Percentiles rank a stretch among this genome's conserved stretches.
phyloP scores from a whole-genome alignment of 2,797 vertebrate species.

The Alosa sapidissima region DNA sequence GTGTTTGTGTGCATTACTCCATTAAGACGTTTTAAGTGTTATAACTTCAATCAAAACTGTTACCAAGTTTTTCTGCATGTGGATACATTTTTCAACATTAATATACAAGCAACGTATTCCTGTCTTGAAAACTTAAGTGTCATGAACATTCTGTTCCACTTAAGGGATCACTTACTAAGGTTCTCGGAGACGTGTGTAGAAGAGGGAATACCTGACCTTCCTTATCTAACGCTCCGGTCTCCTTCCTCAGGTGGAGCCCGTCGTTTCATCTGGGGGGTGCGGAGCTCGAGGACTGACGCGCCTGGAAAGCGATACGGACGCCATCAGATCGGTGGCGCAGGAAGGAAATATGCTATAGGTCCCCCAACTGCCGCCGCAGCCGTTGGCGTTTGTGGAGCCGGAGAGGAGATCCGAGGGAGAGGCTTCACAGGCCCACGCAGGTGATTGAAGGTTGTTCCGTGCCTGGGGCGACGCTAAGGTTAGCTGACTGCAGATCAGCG shows the following conservation, averaged over 20 bases:
- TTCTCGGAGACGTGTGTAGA: background rate
- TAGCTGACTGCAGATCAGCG: background rate
- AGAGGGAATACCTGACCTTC: conserved; percentile 14
- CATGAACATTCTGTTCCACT: conserved; percentile 20
- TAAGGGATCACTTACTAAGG: background rate
- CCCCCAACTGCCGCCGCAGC: background rate
- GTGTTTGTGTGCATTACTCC: background rate
- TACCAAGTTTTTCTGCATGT: background rate
- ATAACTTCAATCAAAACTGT: background rate
- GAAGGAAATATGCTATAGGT: conserved; percentile 13
- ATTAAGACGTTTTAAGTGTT: background rate
- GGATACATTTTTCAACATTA: background rate
- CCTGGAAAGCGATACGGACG: background rate
- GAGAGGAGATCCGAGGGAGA: background rate
- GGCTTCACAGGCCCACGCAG: background rate
- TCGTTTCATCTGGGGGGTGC: background rate
- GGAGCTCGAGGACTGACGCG: background rate
- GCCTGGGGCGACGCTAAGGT: conserved; percentile 13
- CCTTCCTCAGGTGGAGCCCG: background rate
- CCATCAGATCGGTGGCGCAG: background rate
- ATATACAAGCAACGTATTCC: background rate
- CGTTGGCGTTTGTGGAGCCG: background rate
- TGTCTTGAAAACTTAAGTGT: conserved; percentile 18
- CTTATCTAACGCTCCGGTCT: background rate
- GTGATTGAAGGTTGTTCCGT: conserved; percentile 14